These are phyloP conservation scores for Gryllus longicercus DNA, from an alignment of 2,888 invertebrate species.

Conservation along the genomic window DNA sequence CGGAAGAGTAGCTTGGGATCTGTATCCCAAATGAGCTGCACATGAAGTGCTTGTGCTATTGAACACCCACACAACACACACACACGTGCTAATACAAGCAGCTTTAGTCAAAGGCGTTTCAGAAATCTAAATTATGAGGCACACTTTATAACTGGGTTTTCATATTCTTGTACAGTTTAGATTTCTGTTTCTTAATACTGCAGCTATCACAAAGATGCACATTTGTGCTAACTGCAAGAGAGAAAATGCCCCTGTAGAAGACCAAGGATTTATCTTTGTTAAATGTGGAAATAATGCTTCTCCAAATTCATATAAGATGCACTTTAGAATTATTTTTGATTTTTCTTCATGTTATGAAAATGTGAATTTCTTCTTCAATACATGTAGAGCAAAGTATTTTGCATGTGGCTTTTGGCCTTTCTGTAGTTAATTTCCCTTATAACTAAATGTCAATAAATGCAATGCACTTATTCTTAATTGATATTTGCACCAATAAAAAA, in stretches of 20 bases:
- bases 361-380: too few relatives aligned
- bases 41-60: slow-evolving; percentile 18
- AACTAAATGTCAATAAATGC: too few relatives aligned
- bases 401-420: too few relatives aligned
- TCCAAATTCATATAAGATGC: too few relatives aligned
- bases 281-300: too few relatives aligned
- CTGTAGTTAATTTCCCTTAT: too few relatives aligned
- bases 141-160: background rate
- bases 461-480: too few relatives aligned
- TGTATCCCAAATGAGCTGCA: background rate
- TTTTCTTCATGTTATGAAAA: too few relatives aligned
- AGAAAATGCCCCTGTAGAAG: background rate
- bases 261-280: slow-evolving; percentile 1
- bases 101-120: background rate
- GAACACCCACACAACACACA: background rate
- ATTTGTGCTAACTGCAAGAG: background rate
- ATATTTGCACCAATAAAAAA: too few relatives aligned
- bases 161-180: background rate
- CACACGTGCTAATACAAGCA: background rate
- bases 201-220: background rate
- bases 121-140: background rate
- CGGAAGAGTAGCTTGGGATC: slow-evolving; percentile 18
- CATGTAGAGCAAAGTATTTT: too few relatives aligned
- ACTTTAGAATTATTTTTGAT: too few relatives aligned
- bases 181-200: background rate